Conservation (phyloP, 1,140 invertebrate species). For the Stenopsyche tienmushanensis region DNA sequence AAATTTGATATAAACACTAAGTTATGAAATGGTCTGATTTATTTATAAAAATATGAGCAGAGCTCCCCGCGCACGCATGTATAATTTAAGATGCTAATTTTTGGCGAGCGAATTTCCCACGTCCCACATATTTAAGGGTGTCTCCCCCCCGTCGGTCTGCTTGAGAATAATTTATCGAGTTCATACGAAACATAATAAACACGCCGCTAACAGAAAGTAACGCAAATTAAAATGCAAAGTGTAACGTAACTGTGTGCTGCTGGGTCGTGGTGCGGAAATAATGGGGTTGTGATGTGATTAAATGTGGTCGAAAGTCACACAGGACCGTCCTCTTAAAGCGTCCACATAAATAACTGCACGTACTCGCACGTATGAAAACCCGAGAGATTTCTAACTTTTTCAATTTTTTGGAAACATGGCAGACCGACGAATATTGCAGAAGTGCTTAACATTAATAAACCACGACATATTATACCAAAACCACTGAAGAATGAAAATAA, state of each 20-base stretch:
- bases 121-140: conserved; percentile 18
- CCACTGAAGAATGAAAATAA: no score
- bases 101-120: background rate
- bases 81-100: background rate
- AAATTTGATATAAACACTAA: no score
- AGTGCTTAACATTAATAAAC: no score
- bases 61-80: background rate
- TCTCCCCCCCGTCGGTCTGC: background rate
- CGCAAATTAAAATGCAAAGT: conserved; percentile 32
- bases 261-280: background rate
- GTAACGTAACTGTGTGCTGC: conserved; percentile 1
- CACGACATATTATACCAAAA: no score
- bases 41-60: no score
- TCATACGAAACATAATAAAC: conserved; percentile 32
- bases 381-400: no score
- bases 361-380: no score
- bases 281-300: conserved; percentile 12
- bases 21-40: no score
- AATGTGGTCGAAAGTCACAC: conserved; percentile 7
- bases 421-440: no score
- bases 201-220: conserved; percentile 12
- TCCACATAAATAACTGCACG: no score
- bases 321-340: no score
- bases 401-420: no score
- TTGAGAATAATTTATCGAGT: conserved; percentile 27